Evolutionary conservation across 2,113 vertebrate species (phyloP), one percentile per base, ranked within the genome.

Genomic region (Entosphenus tridentatus): DNA sequence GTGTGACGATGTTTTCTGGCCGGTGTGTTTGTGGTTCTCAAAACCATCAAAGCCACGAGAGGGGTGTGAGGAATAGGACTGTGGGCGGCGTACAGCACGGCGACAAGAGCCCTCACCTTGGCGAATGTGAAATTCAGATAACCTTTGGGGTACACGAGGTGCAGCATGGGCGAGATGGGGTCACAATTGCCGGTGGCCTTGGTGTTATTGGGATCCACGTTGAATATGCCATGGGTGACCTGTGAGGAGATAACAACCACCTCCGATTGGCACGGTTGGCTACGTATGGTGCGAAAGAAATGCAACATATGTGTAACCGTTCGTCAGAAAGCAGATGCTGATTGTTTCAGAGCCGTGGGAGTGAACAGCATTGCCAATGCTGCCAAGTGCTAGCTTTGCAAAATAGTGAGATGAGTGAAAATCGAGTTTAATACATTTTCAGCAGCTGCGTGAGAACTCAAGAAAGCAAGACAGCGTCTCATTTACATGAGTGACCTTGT

Each of bases 201-300:
- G 8, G 83, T 83, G 68, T 76, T 75, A 6, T 1, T 75, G 8
- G 87, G 87, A 70, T 74, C 2, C 74, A 92, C 73, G 73, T 89
- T 89, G 18, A 85, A 69, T 14, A 84, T 21, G 16, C 78, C 76
- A 65, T 76, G 75, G 14, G 75, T 69, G 57, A 77, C 77, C 86
- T 88, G 71, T 2, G 55, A 73, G 69, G 2, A 73, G 12, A 74
- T 39, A 39, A 39, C 39, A 39, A 7, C 39, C 39, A 39, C 39
- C 39, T 39, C 39, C 4, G 39, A 39, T 39, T 39, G 39, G 39
- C 39, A 39, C 39, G 39, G 39, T 39, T 39, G 39, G 39, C 39
- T 39, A 39, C 39, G 39, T 39, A 39, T 5, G 39, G 39, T 39
- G 39, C 39, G 39, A 39, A 39, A 39, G 39, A 39, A 39, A 39